Percentiles rank a stretch among this genome's conserved stretches.
These are phyloP conservation scores for Phymorhynchus buccinoides DNA, from an alignment of 1,140 invertebrate species.

Conservation along the genomic window DNA sequence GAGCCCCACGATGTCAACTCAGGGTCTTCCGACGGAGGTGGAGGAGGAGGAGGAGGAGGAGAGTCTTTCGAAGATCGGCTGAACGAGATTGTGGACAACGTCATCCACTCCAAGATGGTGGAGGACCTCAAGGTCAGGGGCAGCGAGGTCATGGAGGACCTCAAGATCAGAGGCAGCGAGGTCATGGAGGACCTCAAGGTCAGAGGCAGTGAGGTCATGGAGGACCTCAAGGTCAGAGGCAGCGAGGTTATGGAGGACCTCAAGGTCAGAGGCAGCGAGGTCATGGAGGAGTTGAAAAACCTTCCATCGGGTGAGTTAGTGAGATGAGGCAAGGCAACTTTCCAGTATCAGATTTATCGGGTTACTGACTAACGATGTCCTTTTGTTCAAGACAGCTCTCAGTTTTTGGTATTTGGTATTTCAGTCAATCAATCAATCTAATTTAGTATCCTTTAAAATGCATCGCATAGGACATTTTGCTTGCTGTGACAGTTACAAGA, in stretches of 20 bases:
- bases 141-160: slow-evolving; percentile 42
- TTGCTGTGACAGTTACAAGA: too few relatives aligned
- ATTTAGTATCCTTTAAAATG: too few relatives aligned
- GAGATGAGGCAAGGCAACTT: too few relatives aligned
- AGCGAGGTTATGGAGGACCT: slow-evolving; percentile 42
- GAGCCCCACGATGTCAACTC: neutral
- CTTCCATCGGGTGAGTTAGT: slow-evolving; percentile 13
- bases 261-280: slow-evolving; percentile 35
- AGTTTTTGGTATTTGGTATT: too few relatives aligned
- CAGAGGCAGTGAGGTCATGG: slow-evolving; percentile 27
- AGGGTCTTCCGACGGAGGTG: too few relatives aligned
- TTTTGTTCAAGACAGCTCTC: too few relatives aligned
- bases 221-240: slow-evolving; percentile 17
- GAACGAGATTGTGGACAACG: slow-evolving; percentile 25
- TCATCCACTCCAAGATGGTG: slow-evolving; percentile 40
- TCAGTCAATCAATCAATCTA: too few relatives aligned
- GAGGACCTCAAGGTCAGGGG: slow-evolving; percentile 38
- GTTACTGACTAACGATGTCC: too few relatives aligned
- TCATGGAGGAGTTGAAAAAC: slow-evolving; percentile 32
- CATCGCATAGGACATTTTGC: too few relatives aligned
- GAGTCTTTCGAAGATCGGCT: neutral
- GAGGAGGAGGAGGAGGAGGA: neutral
- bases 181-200: slow-evolving; percentile 41
- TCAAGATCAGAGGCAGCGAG: slow-evolving; percentile 31
- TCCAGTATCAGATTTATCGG: too few relatives aligned